Base-by-base conservation (phyloP, 1,140 invertebrate genomes). In the Zaprionus lachaisei region DNA sequence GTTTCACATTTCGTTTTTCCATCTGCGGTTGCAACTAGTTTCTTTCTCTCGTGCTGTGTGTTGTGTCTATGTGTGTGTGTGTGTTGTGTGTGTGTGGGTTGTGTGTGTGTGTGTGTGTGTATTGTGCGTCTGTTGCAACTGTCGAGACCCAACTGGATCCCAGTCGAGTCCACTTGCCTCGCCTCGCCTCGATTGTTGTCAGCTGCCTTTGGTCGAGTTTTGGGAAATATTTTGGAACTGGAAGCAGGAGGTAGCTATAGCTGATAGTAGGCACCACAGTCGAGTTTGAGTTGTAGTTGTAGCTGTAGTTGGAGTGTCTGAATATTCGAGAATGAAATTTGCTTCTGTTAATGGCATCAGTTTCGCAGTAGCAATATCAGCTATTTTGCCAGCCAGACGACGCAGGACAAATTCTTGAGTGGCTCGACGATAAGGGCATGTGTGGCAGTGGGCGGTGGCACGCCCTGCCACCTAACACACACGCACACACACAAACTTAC, bases 261-360 rank as follows among this genome's bases (percentile, higher is more conserved):
- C 9, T 41, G 38, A 41, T 15, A 41, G 38, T n/a, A 51, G 47
- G 7, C 47, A 41, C 2, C 17, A 22, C 15, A 9, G 15, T 51
- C 20, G n/a, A 22, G 17, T 9, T 22, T 2, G 20, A 49, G 17
- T 20, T 20, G 5, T 11, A 24, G 41, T 49, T 7, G 17, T 20
- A 20, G 44, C 20, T 17, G 47, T 17, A 28, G n/a, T 20, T 63
- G 58, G 80, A 90, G 77, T 84, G 75, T 79, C 85, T 89, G 85
- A 89, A 89, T 89, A 89, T 90, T 89, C 79, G 79, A 74, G 72
- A 90, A 80, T 77, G 76, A 81, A 81, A 81, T 76, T 72, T 79
- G 54, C 68, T 34, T 79, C 68, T 72, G 68, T 60, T 72, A 70
- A 81, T 76, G 77, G 72, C 71, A 77, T 72, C 76, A 67, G 72